A percentile compares a stretch with the other conserved stretches of the same genome.
Evolutionary conservation across 2,888 invertebrate species (phyloP).

Genomic region (Dasypogon diadema): DNA sequence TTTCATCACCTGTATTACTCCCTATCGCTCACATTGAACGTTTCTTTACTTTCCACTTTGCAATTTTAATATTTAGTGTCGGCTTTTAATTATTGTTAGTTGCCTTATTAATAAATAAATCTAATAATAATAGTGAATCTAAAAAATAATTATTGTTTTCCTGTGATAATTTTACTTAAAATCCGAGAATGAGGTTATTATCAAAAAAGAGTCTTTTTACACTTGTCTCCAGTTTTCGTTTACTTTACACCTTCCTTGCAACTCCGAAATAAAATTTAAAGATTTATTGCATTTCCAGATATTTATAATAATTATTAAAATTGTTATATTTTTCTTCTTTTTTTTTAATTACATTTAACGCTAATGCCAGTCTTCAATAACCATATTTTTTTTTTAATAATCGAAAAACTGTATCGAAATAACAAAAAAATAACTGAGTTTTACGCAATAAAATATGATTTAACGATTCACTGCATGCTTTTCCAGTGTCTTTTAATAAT

Average conservation of each 20-base stretch:
- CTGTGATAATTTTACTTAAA: conserved; percentile 16
- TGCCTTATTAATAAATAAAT: not conserved
- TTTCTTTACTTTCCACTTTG: conserved; percentile 19
- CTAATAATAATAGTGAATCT: conserved; percentile 25
- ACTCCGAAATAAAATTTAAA: not conserved
- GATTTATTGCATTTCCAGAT: not conserved
- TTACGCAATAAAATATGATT: not conserved
- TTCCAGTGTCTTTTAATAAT: not conserved
- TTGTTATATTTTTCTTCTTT: not conserved
- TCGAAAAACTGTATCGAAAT: not conserved
- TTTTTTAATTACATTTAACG: not conserved
- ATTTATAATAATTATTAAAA: not conserved
- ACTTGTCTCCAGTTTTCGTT: not conserved
- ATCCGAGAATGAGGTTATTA: too few relatives aligned
- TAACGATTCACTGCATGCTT: not conserved
- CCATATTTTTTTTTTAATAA: conserved; percentile 9
- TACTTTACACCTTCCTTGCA: not conserved
- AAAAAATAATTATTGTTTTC: conserved; percentile 33
- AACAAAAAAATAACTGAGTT: not conserved
- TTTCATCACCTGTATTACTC: conserved; percentile 35
- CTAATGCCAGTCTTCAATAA: conserved; percentile 29
- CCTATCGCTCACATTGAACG: conserved; percentile 35
- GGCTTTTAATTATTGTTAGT: conserved; percentile 1
- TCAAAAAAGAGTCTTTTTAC: too few relatives aligned
- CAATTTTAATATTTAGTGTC: not conserved